Base-by-base conservation (phyloP, 2,113 vertebrate species). In the Physeter macrocephalus region DNA sequence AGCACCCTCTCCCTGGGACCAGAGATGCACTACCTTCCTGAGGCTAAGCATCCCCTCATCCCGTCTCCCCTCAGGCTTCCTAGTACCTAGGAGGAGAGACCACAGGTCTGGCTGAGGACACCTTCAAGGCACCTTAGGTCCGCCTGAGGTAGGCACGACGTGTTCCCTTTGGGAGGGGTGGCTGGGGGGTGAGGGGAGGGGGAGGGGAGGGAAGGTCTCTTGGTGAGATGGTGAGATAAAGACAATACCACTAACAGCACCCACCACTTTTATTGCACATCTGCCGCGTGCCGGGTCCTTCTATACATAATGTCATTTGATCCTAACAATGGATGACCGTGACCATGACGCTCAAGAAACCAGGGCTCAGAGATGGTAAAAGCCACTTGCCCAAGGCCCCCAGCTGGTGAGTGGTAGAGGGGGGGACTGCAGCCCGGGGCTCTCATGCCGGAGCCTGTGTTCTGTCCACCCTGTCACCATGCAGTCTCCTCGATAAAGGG, bases 261-360 rank as follows among this genome's bases (percentile, higher is more conserved):
- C 36, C 81, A 25, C 15, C 21, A 11, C 41, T 84, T 97, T 97
- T 97, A 97, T 81, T 95, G 93, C 91, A 89, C 59, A 41, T 80
- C 87, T 86, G 46, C 23, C 66, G 31, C 0, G 6, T 36, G n/a
- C 43, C 90, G 31, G 52, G 6, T 59, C 90, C 78, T 78, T 94
- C 61, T n/a, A 34, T 14, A 61, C 52, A 27, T 0, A 61, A 15
- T 29, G 29, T 57, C 72, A 62, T 36, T 71, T 34, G n/a, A 23
- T 39, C 83, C 62, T 75, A 39, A 74, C 2, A 8, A 18, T 34
- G 1, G 1, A 31, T 31, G 4, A 75, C 59, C 61, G n/a, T 2
- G 8, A 27, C 72, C 52, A 34, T 8, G 27, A 39, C 77, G 27
- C 69, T 78, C 21, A 8, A 27, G 93, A 85, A 64, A 54, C 84